Base-by-base conservation (phyloP, 2,113 vertebrate genomes). In the Oenanthe oenanthe region DNA sequence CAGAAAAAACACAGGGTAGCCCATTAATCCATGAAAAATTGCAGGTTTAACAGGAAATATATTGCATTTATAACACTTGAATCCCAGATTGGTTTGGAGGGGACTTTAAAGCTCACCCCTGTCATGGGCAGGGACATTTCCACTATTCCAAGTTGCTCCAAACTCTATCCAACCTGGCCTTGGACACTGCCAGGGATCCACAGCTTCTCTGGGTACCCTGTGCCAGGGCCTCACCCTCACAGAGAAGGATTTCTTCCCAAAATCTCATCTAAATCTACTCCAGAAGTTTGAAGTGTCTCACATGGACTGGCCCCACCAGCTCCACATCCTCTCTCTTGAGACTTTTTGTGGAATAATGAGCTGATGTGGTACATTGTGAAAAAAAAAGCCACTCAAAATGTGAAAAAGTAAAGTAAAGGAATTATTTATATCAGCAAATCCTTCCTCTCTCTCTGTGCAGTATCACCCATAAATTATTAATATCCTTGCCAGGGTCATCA, bases 101-200 rank as follows among this genome's bases (percentile, higher is more conserved):
- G 8, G 24, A 45, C 6, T 16, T 38, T 10, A 51, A 40, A 66
- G 13, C 22, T 22, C 45, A 22, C 1, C 25, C 21, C 13, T 51
- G 36, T 24, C 47, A 29, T 7, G 19, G 42, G 15, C 28, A 29
- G n/a, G n/a, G 47, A 25, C 24, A 40, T 0, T 78, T 4, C 34
- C 57, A 62, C 8, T 4, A 0, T 0, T 16, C 29, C 11, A 10
- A 19, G 5, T 0, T n/a, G 2, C 5, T 77, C 32, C 38, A 28
- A 53, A 14, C 22, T 32, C 9, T 0, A 0, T 38, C 65, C 74
- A 78, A 0, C 40, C 65, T 71, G 56, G 48, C n/a, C 7, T 47
- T 62, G 65, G 56, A 2, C 40, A 54, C 5, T 77, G 0, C 22
- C 54, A 77, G 63, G 38, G 54, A 32, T 47, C 16, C 51, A 51